phyloP scores from a whole-genome alignment of 2,888 invertebrate species.

The Aethes cnicana region DNA sequence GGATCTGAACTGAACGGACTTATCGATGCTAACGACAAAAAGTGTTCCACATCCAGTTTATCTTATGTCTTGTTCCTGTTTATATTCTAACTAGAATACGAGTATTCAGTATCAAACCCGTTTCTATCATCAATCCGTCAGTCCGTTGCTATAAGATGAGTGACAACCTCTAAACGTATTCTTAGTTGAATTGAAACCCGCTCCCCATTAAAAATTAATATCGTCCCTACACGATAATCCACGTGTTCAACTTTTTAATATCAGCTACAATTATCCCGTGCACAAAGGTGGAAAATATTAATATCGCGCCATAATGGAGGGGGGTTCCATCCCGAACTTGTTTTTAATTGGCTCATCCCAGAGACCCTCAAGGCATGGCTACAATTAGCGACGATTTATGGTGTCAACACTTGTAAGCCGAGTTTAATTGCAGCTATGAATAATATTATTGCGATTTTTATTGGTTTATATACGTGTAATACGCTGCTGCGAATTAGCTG shows the following conservation, averaged over 20 bases:
- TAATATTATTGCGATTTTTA: not conserved
- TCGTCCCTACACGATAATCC: constrained; percentile 41
- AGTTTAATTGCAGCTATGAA: not conserved
- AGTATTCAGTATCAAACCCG: too few relatives aligned
- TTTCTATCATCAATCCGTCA: too few relatives aligned
- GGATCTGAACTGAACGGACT: too few relatives aligned
- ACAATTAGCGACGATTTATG: constrained; percentile 10
- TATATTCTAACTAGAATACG: too few relatives aligned
- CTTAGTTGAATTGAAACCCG: constrained; percentile 41
- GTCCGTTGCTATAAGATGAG: too few relatives aligned
- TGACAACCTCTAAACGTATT: too few relatives aligned
- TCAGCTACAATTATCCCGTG: constrained; percentile 68
- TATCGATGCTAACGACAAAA: too few relatives aligned
- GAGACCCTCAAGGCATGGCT: constrained; percentile 11
- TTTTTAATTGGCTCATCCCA: constrained; percentile 20
- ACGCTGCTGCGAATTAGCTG: too few relatives aligned
- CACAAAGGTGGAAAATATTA: constrained; percentile 74
- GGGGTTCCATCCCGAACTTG: constrained; percentile 42
- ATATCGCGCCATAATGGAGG: constrained; percentile 50
- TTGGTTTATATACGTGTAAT: too few relatives aligned
- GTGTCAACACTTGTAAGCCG: not conserved
- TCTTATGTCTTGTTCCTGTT: too few relatives aligned
- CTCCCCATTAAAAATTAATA: constrained; percentile 40
- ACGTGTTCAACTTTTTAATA: constrained; percentile 72
- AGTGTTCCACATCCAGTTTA: too few relatives aligned